Percentiles rank a stretch among this genome's conserved stretches.
Conservation (phyloP, 2,888 invertebrate genomes). For the Gryllus longicercus region DNA sequence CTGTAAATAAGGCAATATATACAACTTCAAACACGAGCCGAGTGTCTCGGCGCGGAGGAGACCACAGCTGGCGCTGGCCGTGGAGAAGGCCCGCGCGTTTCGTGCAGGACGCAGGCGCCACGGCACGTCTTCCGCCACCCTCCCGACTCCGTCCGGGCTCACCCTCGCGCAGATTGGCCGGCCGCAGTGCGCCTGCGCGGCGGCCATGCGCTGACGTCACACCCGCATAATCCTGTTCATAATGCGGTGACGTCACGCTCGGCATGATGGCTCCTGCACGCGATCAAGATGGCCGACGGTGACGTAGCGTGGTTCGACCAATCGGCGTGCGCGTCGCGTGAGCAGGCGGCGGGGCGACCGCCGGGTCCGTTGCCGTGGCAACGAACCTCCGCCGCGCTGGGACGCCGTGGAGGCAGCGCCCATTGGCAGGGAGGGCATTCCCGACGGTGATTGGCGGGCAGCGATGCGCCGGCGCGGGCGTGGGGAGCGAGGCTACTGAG, state of each 20-base stretch:
- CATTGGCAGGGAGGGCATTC: neutral
- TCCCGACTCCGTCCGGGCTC: neutral
- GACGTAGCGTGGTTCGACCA: neutral
- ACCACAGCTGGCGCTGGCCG: neutral
- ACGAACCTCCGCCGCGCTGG: neutral
- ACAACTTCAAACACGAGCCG: neutral
- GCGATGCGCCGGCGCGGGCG: no score
- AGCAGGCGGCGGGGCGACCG: neutral
- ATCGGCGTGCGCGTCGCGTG: neutral
- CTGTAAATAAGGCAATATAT: slow-evolving; percentile 17
- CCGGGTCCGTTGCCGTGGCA: neutral
- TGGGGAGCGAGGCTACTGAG: no score
- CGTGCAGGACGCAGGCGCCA: neutral
- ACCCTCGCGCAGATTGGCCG: neutral
- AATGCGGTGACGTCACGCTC: neutral
- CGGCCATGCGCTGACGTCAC: slow-evolving; percentile 10
- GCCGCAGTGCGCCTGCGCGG: neutral
- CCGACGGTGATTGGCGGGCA: no score
- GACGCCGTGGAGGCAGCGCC: neutral
- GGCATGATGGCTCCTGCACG: neutral
- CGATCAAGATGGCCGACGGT: neutral
- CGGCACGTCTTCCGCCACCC: neutral
- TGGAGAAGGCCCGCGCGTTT: neutral
- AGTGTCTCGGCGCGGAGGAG: neutral
- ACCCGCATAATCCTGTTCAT: neutral